phyloP scores from a whole-genome alignment of 1,140 invertebrate species.

The Drosophila albomicans region DNA sequence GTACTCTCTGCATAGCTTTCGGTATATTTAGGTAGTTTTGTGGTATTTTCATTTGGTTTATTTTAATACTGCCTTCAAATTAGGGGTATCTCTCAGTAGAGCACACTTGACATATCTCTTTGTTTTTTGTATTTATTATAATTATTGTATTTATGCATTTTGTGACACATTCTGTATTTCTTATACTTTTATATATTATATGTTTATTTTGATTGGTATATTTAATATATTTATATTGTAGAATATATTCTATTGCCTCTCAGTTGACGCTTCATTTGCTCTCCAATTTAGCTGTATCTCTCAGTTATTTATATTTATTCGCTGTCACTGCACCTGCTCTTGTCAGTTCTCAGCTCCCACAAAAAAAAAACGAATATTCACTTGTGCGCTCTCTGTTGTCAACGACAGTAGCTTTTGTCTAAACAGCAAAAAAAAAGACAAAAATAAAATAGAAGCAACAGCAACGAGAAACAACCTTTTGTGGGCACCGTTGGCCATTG shows the following conservation, averaged over 20 bases:
- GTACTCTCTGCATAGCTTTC: too few relatives aligned
- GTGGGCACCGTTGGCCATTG: slow-evolving; percentile 33
- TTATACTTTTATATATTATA: not conserved
- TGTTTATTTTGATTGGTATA: not conserved
- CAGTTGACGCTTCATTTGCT: slow-evolving; percentile 10
- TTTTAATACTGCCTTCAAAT: too few relatives aligned
- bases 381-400: slow-evolving; percentile 58
- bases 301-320: not conserved
- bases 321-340: slow-evolving; percentile 22
- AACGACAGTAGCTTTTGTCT: slow-evolving; percentile 72
- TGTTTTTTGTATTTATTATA: too few relatives aligned
- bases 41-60: too few relatives aligned
- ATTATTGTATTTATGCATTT: too few relatives aligned
- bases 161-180: too few relatives aligned
- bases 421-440: slow-evolving; percentile 46
- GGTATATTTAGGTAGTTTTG: too few relatives aligned
- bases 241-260: not conserved
- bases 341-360: slow-evolving; percentile 50
- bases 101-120: too few relatives aligned
- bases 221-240: not conserved
- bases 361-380: slow-evolving; percentile 30
- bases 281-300: not conserved
- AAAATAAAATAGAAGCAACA: slow-evolving; percentile 23
- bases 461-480: slow-evolving; percentile 31
- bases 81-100: too few relatives aligned